These are phyloP conservation scores for Syngnathus rostellatus DNA, from an alignment of 2,797 vertebrate species.

Conservation along the genomic window DNA sequence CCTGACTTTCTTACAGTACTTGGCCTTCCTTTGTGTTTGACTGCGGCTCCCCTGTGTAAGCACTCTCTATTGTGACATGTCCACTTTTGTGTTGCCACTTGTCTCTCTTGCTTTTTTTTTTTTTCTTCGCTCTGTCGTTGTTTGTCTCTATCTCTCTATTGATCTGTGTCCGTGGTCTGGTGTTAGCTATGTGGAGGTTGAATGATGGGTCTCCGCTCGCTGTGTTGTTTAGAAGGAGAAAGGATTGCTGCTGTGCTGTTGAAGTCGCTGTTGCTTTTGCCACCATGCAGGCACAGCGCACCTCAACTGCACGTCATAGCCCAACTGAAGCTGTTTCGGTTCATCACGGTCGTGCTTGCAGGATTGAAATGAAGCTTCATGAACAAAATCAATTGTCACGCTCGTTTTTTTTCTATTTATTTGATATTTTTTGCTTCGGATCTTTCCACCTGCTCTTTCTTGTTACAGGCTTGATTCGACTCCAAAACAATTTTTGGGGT, in stretches of 20 bases:
- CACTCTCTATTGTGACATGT: conserved; percentile 13
- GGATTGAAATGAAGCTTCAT: not conserved
- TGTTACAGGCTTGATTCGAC: not conserved
- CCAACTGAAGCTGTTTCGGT: conserved; percentile 13
- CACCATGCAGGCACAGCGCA: conserved; percentile 36
- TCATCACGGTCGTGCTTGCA: not conserved
- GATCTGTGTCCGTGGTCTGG: conserved; percentile 48
- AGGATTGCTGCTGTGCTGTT: conserved; percentile 35
- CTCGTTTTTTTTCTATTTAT: not conserved
- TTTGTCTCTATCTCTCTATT: conserved; percentile 51
- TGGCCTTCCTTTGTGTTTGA: conserved; percentile 54
- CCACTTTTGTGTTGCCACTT: conserved; percentile 9
- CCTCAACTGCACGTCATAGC: conserved; percentile 57
- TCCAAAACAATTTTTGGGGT: not conserved
- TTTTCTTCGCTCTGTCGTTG: conserved; percentile 41
- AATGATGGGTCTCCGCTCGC: conserved; percentile 61
- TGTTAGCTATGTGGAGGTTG: conserved; percentile 55
- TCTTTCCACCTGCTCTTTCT: not conserved
- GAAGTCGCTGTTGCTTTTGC: conserved; percentile 39
- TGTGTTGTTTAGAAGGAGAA: conserved; percentile 59
- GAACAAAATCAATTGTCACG: not conserved
- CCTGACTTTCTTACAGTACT: conserved; percentile 61
- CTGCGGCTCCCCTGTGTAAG: conserved; percentile 36
- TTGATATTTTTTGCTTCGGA: not conserved
- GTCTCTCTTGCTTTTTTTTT: conserved; percentile 22